Conservation (phyloP, 2,113 vertebrate species). For the Atrichornis clamosus region DNA sequence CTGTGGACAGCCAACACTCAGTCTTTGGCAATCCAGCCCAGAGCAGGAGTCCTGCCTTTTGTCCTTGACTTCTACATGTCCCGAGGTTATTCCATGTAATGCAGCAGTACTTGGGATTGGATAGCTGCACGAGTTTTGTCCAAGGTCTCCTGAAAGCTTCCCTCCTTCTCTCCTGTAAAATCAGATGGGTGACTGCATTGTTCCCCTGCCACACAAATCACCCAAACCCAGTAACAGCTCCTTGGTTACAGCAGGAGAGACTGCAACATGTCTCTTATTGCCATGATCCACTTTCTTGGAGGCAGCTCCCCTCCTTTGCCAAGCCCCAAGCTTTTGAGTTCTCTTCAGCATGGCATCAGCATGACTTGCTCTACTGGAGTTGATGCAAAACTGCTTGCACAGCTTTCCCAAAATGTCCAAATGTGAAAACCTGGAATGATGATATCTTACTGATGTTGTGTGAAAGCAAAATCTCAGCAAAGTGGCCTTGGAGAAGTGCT, state of each 20-base stretch:
- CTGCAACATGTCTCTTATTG: rapidly evolving
- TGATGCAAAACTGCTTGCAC: background rate
- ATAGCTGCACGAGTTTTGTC: background rate
- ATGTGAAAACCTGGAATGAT: background rate
- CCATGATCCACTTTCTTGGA: background rate
- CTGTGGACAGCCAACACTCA: background rate
- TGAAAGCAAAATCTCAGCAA: background rate
- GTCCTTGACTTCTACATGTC: background rate
- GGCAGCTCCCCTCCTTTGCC: background rate
- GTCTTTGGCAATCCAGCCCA: background rate
- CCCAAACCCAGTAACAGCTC: background rate
- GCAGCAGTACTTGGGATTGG: background rate
- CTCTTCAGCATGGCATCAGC: background rate
- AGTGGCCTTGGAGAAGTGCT: background rate
- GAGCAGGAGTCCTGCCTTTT: background rate
- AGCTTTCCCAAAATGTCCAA: background rate
- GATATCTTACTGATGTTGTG: rapidly evolving
- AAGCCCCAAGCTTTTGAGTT: background rate
- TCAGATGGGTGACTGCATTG: background rate
- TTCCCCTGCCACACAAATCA: background rate
- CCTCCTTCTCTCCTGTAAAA: background rate
- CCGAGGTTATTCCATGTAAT: background rate
- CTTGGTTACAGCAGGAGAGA: background rate
- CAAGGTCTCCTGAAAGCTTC: background rate
- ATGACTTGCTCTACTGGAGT: background rate